Base-by-base conservation (phyloP, 2,797 vertebrate species). In the Carapus acus region DNA sequence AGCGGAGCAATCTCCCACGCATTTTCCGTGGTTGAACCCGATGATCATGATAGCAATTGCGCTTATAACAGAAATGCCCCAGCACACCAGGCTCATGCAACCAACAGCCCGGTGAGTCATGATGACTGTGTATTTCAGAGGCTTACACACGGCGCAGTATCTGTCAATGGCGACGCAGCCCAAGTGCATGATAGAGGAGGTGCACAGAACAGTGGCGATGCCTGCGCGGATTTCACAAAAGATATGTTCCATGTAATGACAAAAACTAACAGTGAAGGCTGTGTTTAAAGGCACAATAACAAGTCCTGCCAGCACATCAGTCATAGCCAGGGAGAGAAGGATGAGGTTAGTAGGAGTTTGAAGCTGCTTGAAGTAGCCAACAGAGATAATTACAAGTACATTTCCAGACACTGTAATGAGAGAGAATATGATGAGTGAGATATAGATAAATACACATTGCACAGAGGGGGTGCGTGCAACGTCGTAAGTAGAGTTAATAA, bases 81-180 rank as follows among this genome's bases (percentile, higher is more conserved):
- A 95, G 38, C 88, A 89, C 39, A 85, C 12, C 14, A 73, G 17
- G 31, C 93, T 84, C 91, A 94, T 92, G 9, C 20, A 17, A n/a
- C 15, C 2, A 21, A 34, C n/a, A 16, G 63, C 23, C 7, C 1
- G 4, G 7, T 7, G 2, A 14, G 6, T 66, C 0, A 75, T 71
- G 17, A 47, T 65, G 9, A 1, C 49, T 51, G 6, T 58, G 13
- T 73, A 73, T 1, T 2, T 33, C 3, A 76, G 50, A 36, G 73
- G 73, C n/a, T 53, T 53, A 47, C 76, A 76, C 43, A 78, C 62
- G 1, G 73, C 76, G 2, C 52, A 40, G 18, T 71, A 73, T 50
- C 76, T 61, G 48, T 77, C 71, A 14, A 77, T 15, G 31, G 71
- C 71, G 55, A 77, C 67, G 7, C 53, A 70, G 5, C 72, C 70